Evolutionary conservation across 2,797 vertebrate species (phyloP).

Genomic region (Paguma larvata): DNA sequence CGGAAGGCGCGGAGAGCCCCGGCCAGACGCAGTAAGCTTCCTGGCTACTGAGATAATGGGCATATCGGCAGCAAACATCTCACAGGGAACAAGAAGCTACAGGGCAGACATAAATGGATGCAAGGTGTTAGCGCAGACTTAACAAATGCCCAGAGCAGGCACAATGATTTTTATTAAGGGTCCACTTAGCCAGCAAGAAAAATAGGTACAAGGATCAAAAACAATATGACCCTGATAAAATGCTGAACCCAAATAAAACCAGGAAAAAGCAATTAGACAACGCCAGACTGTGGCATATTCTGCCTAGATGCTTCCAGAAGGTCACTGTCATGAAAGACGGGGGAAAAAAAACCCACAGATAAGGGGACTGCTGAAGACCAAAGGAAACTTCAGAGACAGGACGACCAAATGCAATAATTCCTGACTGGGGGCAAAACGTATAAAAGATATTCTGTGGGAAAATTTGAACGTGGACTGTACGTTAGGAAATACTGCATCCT

Average conservation of each 20-base stretch:
- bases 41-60: neutral
- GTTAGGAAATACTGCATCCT: conserved; percentile 27
- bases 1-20: neutral
- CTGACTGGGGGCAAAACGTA: neutral
- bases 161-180: conserved; percentile 42
- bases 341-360: neutral
- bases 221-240: conserved; percentile 47
- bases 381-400: conserved; percentile 41
- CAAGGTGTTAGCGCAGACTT: conserved; percentile 52
- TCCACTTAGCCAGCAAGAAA: conserved; percentile 41
- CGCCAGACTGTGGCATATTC: neutral
- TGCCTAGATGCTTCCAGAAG: conserved; percentile 35
- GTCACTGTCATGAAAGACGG: neutral
- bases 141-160: conserved; percentile 55
- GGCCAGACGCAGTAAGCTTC: neutral
- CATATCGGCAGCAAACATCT: neutral
- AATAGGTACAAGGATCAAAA: conserved; percentile 51
- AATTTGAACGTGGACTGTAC: neutral
- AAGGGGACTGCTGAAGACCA: neutral
- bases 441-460: conserved; percentile 12
- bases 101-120: conserved; percentile 4
- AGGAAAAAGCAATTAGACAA: conserved; percentile 26
- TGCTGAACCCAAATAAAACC: conserved; percentile 34
- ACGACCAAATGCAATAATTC: conserved; percentile 45
- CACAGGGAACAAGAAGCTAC: conserved; percentile 31